Percentiles rank a stretch among this genome's conserved stretches.
Evolutionary conservation across 92 coral and sea anemone genomes (phyloP).

Genomic region (Blastomussa wellsi): DNA sequence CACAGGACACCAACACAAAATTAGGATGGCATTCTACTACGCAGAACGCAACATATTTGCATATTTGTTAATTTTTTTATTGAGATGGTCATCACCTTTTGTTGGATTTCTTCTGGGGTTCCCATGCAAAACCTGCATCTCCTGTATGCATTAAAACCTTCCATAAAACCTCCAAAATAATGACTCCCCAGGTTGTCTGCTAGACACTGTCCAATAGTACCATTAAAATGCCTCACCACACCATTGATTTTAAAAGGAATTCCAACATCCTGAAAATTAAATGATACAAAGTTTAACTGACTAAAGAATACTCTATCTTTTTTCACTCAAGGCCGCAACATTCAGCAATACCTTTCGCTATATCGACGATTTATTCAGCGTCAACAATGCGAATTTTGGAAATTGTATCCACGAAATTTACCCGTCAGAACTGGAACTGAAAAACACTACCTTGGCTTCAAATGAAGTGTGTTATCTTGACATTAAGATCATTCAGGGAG

Average conservation of each 20-base stretch:
- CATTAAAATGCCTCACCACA: conserved; percentile 27
- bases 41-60: not conserved
- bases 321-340: not conserved
- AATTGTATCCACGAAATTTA: too few relatives aligned
- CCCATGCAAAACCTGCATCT: conserved; percentile 72
- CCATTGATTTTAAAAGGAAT: conserved; percentile 40
- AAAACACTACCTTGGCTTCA: too few relatives aligned
- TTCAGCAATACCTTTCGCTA: too few relatives aligned
- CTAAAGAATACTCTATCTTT: not conserved
- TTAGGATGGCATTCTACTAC: too few relatives aligned
- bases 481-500: too few relatives aligned
- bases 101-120: conserved; percentile 48
- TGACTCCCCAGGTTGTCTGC: conserved; percentile 73
- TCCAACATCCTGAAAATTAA: conserved; percentile 53
- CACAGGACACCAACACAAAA: too few relatives aligned
- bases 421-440: too few relatives aligned
- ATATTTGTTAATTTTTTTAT: not conserved
- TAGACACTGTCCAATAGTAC: conserved; percentile 48
- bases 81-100: conserved; percentile 44
- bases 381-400: too few relatives aligned
- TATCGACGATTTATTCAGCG: too few relatives aligned
- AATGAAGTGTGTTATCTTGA: too few relatives aligned
- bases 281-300: conserved; percentile 28
- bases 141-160: conserved; percentile 57
- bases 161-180: conserved; percentile 62